Conservation (phyloP, 2,113 vertebrate species). For the Procavia capensis region DNA sequence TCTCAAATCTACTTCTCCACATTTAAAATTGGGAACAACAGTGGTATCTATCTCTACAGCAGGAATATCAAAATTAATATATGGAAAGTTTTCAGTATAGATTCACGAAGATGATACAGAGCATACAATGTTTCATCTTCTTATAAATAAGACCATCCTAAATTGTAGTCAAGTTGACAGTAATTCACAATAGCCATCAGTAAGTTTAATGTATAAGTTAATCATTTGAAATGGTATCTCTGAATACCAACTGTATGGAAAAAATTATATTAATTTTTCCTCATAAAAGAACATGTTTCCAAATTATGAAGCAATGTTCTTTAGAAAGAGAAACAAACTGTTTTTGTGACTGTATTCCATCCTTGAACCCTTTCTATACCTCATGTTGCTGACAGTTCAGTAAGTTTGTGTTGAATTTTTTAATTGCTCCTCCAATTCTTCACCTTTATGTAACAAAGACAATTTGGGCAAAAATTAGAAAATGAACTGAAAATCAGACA, state of each 20-base stretch:
- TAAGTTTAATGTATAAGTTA: background rate
- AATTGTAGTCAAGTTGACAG: background rate
- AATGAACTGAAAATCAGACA: conserved; percentile 28
- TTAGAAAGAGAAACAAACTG: background rate
- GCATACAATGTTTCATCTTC: background rate
- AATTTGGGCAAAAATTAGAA: conserved; percentile 38
- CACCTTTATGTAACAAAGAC: background rate
- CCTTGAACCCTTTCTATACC: background rate
- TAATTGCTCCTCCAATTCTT: background rate
- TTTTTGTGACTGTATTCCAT: background rate
- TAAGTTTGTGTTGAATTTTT: background rate
- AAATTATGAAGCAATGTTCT: background rate
- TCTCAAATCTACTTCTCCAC: background rate
- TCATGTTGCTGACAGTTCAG: background rate
- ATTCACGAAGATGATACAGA: background rate
- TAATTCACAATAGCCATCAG: background rate
- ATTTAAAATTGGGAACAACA: background rate
- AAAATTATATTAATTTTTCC: background rate
- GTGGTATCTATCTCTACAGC: background rate
- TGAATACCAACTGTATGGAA: background rate
- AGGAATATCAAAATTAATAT: background rate
- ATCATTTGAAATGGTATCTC: conserved; percentile 11
- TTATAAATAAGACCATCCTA: background rate
- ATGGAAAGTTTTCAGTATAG: background rate
- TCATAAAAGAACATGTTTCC: background rate